Evolutionary conservation across 2,797 vertebrate species (phyloP).

Genomic region (Telmatherina bonti): DNA sequence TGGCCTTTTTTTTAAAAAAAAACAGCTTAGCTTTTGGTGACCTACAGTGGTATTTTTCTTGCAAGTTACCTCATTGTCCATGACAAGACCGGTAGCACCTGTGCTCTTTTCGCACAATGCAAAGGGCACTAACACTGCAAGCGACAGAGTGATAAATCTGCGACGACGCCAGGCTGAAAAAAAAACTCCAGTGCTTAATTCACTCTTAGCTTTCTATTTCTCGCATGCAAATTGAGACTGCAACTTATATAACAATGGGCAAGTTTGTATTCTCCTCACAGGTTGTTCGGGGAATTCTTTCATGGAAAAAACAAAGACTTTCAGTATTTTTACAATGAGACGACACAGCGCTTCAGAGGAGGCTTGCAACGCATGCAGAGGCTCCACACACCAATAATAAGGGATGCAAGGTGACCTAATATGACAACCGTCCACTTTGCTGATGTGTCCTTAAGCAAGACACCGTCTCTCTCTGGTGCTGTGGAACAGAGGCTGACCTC

Average conservation of each 20-base stretch:
- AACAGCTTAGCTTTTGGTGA: conserved; percentile 4
- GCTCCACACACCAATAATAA: conserved; percentile 9
- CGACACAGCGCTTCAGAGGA: not conserved
- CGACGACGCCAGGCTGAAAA: conserved; percentile 21
- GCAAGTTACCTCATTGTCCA: conserved; percentile 1
- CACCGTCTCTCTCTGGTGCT: conserved; percentile 29
- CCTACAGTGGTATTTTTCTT: conserved; percentile 7
- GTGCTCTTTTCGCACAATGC: conserved; percentile 10
- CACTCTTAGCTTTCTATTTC: conserved; percentile 39
- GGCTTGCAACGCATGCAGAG: conserved; percentile 8
- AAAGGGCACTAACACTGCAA: not conserved
- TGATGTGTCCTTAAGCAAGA: conserved; percentile 54
- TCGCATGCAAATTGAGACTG: conserved; percentile 51
- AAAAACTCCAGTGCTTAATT: conserved; percentile 36
- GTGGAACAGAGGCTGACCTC: conserved; percentile 53
- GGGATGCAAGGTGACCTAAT: conserved; percentile 41
- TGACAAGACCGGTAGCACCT: conserved; percentile 8
- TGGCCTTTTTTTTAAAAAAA: not conserved
- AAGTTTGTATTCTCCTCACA: conserved; percentile 40
- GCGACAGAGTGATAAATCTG: conserved; percentile 24
- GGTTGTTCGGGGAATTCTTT: conserved; percentile 26
- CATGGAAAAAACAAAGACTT: conserved; percentile 2
- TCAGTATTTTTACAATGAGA: conserved; percentile 1
- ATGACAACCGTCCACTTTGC: conserved; percentile 31
- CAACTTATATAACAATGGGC: conserved; percentile 34